Evolutionary conservation across 1,140 invertebrate genomes (phyloP).

Genomic region (Plodia interpunctella): DNA sequence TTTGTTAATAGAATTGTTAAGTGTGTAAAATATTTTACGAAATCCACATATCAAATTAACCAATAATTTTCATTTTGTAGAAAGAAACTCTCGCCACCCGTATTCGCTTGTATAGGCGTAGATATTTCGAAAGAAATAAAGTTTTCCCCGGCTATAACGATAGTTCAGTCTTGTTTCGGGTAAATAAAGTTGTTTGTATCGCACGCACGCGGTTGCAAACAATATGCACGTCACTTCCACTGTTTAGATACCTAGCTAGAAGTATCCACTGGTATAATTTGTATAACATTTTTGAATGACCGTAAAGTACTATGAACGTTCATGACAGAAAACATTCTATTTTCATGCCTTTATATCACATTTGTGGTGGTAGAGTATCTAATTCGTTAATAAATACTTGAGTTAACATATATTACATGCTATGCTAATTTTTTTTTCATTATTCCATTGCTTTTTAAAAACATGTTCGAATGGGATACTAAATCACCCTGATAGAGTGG

Average conservation of each 20-base stretch:
- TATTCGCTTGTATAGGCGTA: slow-evolving; percentile 70
- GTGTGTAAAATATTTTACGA: slow-evolving; percentile 22
- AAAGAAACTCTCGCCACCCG: slow-evolving; percentile 65
- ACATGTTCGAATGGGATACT: slow-evolving; percentile 3
- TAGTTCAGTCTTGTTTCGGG: slow-evolving; percentile 44
- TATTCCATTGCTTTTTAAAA: not conserved
- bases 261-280: too few species aligned
- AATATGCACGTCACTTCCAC: not conserved
- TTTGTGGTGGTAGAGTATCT: not conserved
- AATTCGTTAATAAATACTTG: not conserved
- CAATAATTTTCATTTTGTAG: slow-evolving; percentile 61
- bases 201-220: slow-evolving; percentile 39
- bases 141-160: slow-evolving; percentile 44
- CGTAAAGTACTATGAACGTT: too few species aligned
- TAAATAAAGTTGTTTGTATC: slow-evolving; percentile 60
- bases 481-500: not conserved
- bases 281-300: too few species aligned
- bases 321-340: too few species aligned
- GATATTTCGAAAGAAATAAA: slow-evolving; percentile 74
- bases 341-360: not conserved
- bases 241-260: too few species aligned
- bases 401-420: too few species aligned
- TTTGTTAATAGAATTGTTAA: too few species aligned
- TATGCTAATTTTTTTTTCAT: not conserved
- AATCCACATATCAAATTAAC: slow-evolving; percentile 34